Conservation (phyloP, 2,797 vertebrate species). For the Peromyscus melanophrys region DNA sequence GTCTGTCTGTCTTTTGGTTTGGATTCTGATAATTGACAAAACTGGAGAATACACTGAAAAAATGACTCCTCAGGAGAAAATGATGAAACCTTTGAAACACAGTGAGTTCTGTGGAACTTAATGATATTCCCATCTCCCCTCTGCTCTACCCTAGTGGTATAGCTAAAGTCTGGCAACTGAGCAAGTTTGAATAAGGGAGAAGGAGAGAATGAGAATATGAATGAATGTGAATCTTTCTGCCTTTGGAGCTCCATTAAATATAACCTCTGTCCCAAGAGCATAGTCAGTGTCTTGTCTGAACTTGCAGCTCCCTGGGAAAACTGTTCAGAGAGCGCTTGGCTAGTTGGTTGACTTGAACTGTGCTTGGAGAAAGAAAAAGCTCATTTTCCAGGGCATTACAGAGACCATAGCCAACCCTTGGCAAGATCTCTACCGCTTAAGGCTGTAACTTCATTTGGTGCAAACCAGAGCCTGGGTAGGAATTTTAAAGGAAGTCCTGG, state of each 20-base stretch:
- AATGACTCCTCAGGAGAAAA: background rate
- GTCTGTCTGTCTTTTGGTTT: too few relatives aligned
- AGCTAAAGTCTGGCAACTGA: background rate
- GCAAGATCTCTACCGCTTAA: conserved; percentile 17
- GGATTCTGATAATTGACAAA: background rate
- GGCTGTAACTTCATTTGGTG: conserved; percentile 57
- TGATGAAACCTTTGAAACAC: background rate
- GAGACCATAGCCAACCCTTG: conserved; percentile 61
- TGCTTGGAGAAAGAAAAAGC: conserved; percentile 26
- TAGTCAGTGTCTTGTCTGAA: conserved; percentile 64
- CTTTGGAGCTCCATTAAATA: conserved; percentile 41
- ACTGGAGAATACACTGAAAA: background rate
- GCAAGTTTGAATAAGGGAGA: background rate
- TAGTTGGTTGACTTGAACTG: conserved; percentile 64
- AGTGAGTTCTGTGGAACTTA: background rate
- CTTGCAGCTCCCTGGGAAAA: conserved; percentile 68
- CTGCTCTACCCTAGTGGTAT: background rate
- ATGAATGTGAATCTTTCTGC: background rate
- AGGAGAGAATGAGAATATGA: background rate
- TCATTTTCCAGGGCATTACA: background rate
- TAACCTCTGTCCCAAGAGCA: background rate
- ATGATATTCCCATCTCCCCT: background rate
- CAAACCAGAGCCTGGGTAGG: conserved; percentile 41
- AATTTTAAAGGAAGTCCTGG: conserved; percentile 72
- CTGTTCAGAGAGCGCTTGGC: conserved; percentile 35